Conservation (phyloP, 2,113 vertebrate species). For the Rhynchomys soricoides region DNA sequence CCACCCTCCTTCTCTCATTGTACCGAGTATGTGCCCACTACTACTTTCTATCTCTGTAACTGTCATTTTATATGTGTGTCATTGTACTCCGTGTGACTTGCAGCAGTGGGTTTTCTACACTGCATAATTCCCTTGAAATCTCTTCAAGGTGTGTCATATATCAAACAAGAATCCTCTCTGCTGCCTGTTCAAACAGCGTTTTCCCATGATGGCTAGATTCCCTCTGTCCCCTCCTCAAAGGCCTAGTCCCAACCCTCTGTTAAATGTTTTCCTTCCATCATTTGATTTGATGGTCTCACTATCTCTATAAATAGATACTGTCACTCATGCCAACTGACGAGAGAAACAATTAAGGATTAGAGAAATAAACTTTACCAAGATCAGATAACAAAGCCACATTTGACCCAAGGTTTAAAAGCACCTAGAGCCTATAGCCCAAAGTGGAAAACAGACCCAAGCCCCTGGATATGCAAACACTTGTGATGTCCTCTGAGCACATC, state of each 20-base stretch:
- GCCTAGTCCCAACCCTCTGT: not conserved
- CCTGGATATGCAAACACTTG: not conserved
- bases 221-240: not conserved
- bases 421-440: not conserved
- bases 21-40: not conserved
- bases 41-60: not conserved
- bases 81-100: not conserved
- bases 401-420: not conserved
- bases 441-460: not conserved
- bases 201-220: not conserved
- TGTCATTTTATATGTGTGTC: not conserved
- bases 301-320: not conserved
- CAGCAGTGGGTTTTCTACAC: not conserved
- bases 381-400: not conserved
- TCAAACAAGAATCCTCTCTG: not conserved
- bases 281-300: not conserved
- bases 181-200: not conserved
- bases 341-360: not conserved
- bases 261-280: not conserved
- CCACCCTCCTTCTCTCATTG: not conserved
- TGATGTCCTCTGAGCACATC: not conserved
- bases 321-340: not conserved
- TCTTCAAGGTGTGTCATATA: not conserved
- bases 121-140: not conserved
- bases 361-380: not conserved